A percentile compares a stretch with the other conserved stretches of the same genome.
These are phyloP conservation scores for Parambassis ranga DNA, from an alignment of 2,797 vertebrate genomes.

Conservation along the genomic window DNA sequence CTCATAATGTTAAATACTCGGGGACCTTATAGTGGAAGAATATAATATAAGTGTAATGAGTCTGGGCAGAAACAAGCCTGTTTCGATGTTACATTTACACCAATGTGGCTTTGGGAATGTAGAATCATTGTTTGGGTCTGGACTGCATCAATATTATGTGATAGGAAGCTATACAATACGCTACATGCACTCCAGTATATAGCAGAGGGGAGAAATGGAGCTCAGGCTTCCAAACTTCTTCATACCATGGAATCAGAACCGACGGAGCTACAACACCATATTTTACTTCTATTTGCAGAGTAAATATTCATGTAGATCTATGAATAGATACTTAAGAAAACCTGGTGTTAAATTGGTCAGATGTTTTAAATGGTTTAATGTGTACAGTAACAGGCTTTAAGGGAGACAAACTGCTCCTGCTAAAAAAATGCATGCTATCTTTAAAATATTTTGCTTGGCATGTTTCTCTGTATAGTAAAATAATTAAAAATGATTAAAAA, in stretches of 20 bases:
- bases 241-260: not conserved
- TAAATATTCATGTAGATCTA: too few relatives aligned
- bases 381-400: too few relatives aligned
- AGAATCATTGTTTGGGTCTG: conserved; percentile 26
- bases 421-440: too few relatives aligned
- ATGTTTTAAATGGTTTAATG: too few relatives aligned
- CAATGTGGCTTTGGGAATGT: conserved; percentile 25
- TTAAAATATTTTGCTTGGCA: not conserved
- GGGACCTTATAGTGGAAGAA: conserved; percentile 31
- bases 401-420: too few relatives aligned
- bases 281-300: too few relatives aligned
- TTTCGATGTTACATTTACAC: conserved; percentile 30
- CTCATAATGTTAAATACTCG: conserved; percentile 44
- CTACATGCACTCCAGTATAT: too few relatives aligned
- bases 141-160: conserved; percentile 16
- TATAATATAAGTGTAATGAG: conserved; percentile 46
- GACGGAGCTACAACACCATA: not conserved
- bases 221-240: not conserved
- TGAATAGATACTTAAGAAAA: too few relatives aligned
- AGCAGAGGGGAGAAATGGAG: not conserved
- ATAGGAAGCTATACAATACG: conserved; percentile 4
- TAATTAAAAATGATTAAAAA: too few relatives aligned
- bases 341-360: too few relatives aligned
- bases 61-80: conserved; percentile 11
- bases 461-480: too few relatives aligned